A percentile compares a stretch with the other conserved stretches of the same genome.
phyloP scores from a whole-genome alignment of 1,140 invertebrate genomes.

The Phthorimaea operculella region DNA sequence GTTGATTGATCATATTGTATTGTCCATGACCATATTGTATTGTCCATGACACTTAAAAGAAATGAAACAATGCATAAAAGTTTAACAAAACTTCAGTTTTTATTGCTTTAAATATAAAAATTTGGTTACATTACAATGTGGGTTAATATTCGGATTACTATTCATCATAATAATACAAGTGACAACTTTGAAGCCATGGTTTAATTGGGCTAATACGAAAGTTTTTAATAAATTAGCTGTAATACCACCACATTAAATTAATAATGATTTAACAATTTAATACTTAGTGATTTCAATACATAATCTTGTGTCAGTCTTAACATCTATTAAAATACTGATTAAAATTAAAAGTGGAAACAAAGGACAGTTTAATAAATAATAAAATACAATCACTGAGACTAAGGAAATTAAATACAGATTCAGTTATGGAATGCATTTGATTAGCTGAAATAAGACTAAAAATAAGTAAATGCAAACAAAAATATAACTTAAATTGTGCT shows the following conservation, averaged over 20 bases:
- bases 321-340: constrained; percentile 60
- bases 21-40: too few species aligned
- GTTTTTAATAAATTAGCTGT: constrained; percentile 31
- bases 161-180: constrained; percentile 22
- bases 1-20: too few species aligned
- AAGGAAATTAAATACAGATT: constrained; percentile 29
- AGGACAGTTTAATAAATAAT: constrained; percentile 17
- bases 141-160: constrained; percentile 33
- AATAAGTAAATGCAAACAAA: constrained; percentile 36
- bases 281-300: constrained; percentile 56
- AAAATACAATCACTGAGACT: constrained; percentile 25
- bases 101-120: constrained; percentile 48
- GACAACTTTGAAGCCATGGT: constrained; percentile 35
- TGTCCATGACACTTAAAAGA: too few species aligned
- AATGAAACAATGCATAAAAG: constrained; percentile 24
- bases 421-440: constrained; percentile 31
- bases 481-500: constrained; percentile 8
- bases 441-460: constrained; percentile 12
- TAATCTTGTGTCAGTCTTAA: constrained; percentile 63
- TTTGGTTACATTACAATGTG: constrained; percentile 56
- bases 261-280: constrained; percentile 38
- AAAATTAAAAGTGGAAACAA: constrained; percentile 33
- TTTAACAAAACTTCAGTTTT: constrained; percentile 56
- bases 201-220: constrained; percentile 21
- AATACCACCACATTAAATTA: constrained; percentile 38